Base-by-base conservation (phyloP, 2,797 vertebrate genomes). In the Cichlasoma orientale region DNA sequence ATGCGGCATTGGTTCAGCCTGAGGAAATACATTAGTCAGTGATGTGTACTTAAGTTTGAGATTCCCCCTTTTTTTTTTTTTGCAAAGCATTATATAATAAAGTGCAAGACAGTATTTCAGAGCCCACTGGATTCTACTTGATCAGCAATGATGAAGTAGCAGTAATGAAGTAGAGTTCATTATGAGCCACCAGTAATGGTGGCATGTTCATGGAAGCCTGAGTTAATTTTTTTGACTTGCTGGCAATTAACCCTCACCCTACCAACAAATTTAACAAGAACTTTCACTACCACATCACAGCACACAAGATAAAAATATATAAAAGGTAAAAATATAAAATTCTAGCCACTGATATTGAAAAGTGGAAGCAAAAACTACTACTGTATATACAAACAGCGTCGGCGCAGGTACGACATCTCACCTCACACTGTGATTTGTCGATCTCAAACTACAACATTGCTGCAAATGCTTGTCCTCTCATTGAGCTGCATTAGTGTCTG, bases 11-110 rank as follows among this genome's bases (percentile, higher is more conserved):
- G 12, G 82, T 84, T 88, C 88, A 59, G 89, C 88, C 85, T 74
- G 69, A 52, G 82, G 87, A 89, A 88, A 80, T 53, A 52, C 80
- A 88, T 92, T 89, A 88, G 86, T 83, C 88, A 88, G 90, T 88
- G 87, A 90, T 91, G 81, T 90, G 72, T 79, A 76, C 79, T 81
- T 72, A 78, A 70, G 78, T 75, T 52, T 57, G 71, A 86, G 80
- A 58, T 78, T 80, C 72, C 19, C 56, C 38, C 72, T 75, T 54
- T 58, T 31, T 27, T n/a, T n/a, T n/a, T 74, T 77, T 55, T 59
- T 29, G 69, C 72, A 82, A 88, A 77, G 56, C 52, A 29, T 47
- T 36, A 66, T 54, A 72, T 78, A 54, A 78, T 80, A 27, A 83
- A 82, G 72, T 53, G 78, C 27, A 29, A 56, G 56, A n/a, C 47